Conservation (phyloP, 2,888 invertebrate genomes). For the Netelia fuscicornis region DNA sequence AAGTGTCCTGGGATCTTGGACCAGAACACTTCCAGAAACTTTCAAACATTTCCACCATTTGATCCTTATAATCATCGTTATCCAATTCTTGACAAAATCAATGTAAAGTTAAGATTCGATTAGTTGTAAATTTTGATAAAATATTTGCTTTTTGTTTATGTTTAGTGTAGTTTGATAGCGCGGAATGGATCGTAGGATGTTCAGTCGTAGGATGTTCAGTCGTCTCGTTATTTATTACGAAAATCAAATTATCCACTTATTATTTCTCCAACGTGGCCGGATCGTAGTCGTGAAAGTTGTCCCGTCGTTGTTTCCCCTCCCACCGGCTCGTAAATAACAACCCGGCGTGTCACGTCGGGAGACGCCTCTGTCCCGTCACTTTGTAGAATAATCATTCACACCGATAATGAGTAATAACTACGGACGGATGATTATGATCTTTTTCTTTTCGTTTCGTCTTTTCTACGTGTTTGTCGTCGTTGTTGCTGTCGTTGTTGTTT, state of each 20-base stretch:
- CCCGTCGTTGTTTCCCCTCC: constrained; percentile 51
- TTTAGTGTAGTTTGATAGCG: too few species aligned
- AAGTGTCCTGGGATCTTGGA: background rate
- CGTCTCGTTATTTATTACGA: constrained; percentile 35
- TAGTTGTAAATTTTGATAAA: too few species aligned
- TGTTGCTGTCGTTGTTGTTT: too few species aligned
- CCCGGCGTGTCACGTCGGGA: constrained; percentile 47
- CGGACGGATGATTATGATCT: constrained; percentile 68
- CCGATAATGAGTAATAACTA: constrained; percentile 73
- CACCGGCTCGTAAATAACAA: constrained; percentile 67
- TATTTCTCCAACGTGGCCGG: constrained; percentile 42
- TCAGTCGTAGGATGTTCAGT: too few species aligned
- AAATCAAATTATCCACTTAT: constrained; percentile 39
- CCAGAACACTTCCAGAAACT: background rate
- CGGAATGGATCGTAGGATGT: too few species aligned
- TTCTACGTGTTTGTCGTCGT: too few species aligned
- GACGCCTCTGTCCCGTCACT: constrained; percentile 69
- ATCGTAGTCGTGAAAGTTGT: constrained; percentile 57
- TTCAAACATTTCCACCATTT: background rate
- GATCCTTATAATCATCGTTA: too few species aligned
- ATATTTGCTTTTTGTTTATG: too few species aligned
- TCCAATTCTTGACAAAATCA: too few species aligned
- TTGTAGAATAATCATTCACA: constrained; percentile 72
- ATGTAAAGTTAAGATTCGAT: too few species aligned
- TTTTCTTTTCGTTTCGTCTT: constrained; percentile 17